Percentiles rank a stretch among this genome's conserved stretches.
phyloP scores from a whole-genome alignment of 1,140 invertebrate genomes.

The Thaumatotibia leucotreta region DNA sequence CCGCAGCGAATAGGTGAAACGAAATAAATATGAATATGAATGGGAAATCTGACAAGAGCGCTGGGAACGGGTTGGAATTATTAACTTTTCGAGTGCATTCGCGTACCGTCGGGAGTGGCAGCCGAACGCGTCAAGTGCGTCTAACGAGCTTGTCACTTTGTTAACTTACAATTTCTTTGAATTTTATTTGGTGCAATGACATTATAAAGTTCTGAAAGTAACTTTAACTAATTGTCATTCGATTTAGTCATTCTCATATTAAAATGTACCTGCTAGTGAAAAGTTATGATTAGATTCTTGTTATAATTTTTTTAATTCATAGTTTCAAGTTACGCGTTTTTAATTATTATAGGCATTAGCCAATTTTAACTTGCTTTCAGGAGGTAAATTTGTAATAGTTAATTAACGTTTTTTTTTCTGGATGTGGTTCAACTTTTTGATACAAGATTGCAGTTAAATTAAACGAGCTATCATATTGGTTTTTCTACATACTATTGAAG shows the following conservation, averaged over 20 bases:
- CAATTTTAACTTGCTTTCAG: no score
- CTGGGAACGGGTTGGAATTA: slow-evolving; percentile 62
- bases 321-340: no score
- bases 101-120: slow-evolving; percentile 40
- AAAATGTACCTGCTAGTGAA: no score
- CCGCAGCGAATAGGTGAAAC: slow-evolving; percentile 65
- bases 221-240: background rate
- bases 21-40: slow-evolving; percentile 76
- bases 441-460: no score
- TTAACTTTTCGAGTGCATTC: slow-evolving; percentile 69
- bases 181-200: background rate
- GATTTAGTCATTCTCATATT: background rate
- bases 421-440: no score
- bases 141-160: slow-evolving; percentile 48
- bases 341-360: no score
- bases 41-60: slow-evolving; percentile 59
- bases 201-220: background rate
- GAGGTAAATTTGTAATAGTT: no score
- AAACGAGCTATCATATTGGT: no score
- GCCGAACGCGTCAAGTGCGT: slow-evolving; percentile 28
- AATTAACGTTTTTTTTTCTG: no score
- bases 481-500: no score
- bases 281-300: no score
- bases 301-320: no score
- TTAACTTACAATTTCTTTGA: slow-evolving; percentile 36